Percentiles rank a stretch among this genome's conserved stretches.
These are phyloP conservation scores for Actinia tenebrosa DNA, from an alignment of 64 coral and sea anemone genomes.

Conservation along the genomic window DNA sequence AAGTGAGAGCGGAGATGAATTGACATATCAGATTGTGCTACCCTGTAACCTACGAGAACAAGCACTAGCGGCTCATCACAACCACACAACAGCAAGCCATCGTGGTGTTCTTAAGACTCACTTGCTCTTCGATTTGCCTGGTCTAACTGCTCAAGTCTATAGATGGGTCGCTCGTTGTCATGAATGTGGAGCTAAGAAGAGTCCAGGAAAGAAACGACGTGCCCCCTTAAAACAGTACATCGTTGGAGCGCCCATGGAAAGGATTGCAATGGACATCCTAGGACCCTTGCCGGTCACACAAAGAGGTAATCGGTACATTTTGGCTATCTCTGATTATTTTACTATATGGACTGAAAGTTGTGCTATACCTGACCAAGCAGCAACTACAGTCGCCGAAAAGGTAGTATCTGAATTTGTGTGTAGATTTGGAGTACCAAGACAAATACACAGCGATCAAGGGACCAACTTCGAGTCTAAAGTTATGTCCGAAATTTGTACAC, in stretches of 20 bases:
- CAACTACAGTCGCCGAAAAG: constrained; percentile 53
- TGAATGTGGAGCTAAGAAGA: constrained; percentile 48
- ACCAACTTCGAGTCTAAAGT: constrained; percentile 63
- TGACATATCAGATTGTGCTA: constrained; percentile 26
- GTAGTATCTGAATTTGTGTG: constrained; percentile 38
- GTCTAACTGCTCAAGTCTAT: neutral
- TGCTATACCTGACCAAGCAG: constrained; percentile 40
- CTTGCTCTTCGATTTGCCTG: constrained; percentile 23
- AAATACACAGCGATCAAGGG: constrained; percentile 55
- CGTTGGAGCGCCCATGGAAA: constrained; percentile 48
- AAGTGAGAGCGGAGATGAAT: neutral
- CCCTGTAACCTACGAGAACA: constrained; percentile 21
- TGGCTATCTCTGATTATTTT: constrained; percentile 37
- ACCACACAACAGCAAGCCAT: constrained; percentile 49
- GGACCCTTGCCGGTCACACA: constrained; percentile 50
- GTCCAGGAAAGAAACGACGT: constrained; percentile 16
- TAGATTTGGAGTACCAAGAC: constrained; percentile 40
- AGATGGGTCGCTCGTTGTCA: constrained; percentile 46
- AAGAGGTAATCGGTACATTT: constrained; percentile 27
- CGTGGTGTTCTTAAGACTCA: neutral
- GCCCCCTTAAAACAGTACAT: constrained; percentile 33
- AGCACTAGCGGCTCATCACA: constrained; percentile 26
- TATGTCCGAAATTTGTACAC: constrained; percentile 53
- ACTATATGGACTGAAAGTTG: constrained; percentile 52
- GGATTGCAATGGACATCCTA: constrained; percentile 55